Conservation (phyloP, 1,140 invertebrate species). For the Myzus persicae region DNA sequence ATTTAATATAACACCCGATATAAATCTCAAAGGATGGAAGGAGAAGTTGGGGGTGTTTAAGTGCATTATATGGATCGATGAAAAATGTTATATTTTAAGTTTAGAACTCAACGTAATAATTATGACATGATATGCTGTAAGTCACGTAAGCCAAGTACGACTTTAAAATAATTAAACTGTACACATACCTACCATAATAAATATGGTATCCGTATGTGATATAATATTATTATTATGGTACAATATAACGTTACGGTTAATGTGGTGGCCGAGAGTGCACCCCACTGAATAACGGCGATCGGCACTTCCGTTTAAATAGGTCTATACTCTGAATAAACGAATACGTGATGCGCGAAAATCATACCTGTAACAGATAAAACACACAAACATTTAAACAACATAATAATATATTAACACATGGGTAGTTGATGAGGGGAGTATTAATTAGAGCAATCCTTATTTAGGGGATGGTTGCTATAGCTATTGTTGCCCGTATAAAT, state of each 20-base stretch:
- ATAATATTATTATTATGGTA: neutral
- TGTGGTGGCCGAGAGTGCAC: neutral
- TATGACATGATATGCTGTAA: neutral
- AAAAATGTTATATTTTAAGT: neutral
- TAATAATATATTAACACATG: slow-evolving; percentile 12
- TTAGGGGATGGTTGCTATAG: neutral
- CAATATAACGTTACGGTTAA: neutral
- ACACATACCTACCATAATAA: neutral
- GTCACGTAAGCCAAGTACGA: no score
- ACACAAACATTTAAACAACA: neutral
- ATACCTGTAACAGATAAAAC: slow-evolving; percentile 46
- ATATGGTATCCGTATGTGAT: neutral
- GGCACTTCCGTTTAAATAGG: neutral
- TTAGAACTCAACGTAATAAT: neutral
- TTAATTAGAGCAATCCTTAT: neutral
- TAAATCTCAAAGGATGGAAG: neutral
- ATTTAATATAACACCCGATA: neutral
- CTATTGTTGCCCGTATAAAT: slow-evolving; percentile 19
- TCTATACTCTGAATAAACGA: neutral
- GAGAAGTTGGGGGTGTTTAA: no score
- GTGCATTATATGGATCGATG: no score
- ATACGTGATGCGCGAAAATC: neutral
- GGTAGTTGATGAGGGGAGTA: neutral
- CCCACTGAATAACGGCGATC: neutral
- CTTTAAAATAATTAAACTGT: neutral